Percentiles rank a stretch among this genome's conserved stretches.
These are phyloP conservation scores for Eurystomus glaucurus DNA, from an alignment of 2,797 vertebrate genomes.

Conservation along the genomic window DNA sequence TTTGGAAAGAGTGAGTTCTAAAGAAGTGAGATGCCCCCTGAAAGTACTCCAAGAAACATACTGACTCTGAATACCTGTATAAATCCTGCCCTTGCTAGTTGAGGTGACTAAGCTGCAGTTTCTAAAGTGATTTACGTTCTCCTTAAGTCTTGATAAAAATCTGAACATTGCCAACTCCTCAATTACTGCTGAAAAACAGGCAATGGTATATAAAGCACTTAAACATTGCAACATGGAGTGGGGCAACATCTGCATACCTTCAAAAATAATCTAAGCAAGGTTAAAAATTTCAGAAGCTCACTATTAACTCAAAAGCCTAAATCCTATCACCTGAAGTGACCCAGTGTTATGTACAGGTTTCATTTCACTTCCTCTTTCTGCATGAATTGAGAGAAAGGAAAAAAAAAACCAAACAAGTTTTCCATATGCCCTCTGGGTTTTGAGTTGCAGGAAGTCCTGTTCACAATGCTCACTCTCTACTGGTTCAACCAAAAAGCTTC, in stretches of 20 bases:
- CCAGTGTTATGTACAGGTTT: accelerated
- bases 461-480: too few species aligned
- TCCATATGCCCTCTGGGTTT: not conserved
- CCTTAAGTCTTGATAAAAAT: conserved; percentile 61
- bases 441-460: not conserved
- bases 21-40: not conserved
- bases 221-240: conserved; percentile 5
- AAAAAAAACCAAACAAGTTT: not conserved
- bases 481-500: not conserved
- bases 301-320: not conserved
- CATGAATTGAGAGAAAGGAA: not conserved
- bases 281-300: not conserved
- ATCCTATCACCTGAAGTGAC: not conserved
- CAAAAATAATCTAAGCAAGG: conserved; percentile 4
- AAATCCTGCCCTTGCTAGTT: conserved; percentile 16
- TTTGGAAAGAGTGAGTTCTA: not conserved
- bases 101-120: conserved; percentile 47
- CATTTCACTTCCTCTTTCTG: not conserved
- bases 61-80: not conserved
- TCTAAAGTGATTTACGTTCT: conserved; percentile 9
- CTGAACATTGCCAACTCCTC: conserved; percentile 55
- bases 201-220: not conserved
- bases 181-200: conserved; percentile 42
- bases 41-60: not conserved
- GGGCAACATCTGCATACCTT: conserved; percentile 26